Evolutionary conservation across 1,140 invertebrate genomes (phyloP), one percentile per base, ranked within the genome.

Genomic region (Eumaeus atala): DNA sequence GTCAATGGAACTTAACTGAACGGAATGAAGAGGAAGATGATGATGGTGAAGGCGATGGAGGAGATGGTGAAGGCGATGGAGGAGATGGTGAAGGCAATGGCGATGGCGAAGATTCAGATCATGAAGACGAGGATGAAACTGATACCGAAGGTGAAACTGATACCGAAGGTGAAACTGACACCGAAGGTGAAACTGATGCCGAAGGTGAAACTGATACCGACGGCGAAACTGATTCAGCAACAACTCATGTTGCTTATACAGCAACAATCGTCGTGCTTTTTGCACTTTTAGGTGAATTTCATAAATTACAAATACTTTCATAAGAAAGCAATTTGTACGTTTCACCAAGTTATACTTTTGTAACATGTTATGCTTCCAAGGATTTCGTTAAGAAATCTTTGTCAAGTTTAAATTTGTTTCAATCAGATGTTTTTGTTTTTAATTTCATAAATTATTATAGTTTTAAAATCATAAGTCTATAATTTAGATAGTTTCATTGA

Each of bases 201-300:
- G 53, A 59, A 10, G 56, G 35, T 6, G n/a, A n/a, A n/a, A n/a
- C n/a, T n/a, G n/a, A n/a, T n/a, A n/a, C n/a, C n/a, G n/a, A n/a
- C n/a, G n/a, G n/a, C n/a, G n/a, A n/a, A n/a, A 48, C 62, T 1
- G 62, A 66, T 56, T 81, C 80, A 1, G 76, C 80, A 40, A 64
- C 73, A 9, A 72, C 65, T 5, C 51, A 65, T 14, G 61, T 74
- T 36, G 68, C 66, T 9, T 75, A 70, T 37, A 84, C 77, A 6
- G 78, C 78, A 21, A 47, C 64, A 53, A 75, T 81, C 48, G 28
- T 80, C 14, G 54, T 59, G 8, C 11, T 77, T 52, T 84, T 74
- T 40, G 51, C 66, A 4, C 2, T 81, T 9, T 52, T 79, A 53
- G 66, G 66, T 40, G 64, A 74, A 52, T 63, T 81, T 9, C 76